Base-by-base conservation (phyloP, 1,140 invertebrate species). In the Harpegnathos saltator region DNA sequence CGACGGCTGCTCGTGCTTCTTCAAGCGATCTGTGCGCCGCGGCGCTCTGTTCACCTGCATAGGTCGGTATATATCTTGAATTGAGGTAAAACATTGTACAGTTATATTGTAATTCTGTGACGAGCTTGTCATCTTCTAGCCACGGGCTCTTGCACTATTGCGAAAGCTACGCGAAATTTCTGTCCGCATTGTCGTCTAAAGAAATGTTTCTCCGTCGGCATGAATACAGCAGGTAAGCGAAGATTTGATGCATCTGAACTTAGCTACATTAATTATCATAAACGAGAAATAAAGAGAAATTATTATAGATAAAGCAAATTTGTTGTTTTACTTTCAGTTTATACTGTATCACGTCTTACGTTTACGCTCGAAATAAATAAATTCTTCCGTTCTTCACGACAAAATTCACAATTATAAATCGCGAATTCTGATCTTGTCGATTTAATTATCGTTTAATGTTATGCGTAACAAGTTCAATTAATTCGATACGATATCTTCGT, bases 1-100 rank as follows among this genome's bases (percentile, higher is more conserved):
- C 91, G 98, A 98, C 89, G 98, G 98, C 7, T 98, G 98, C 92
- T 97, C 97, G 54, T 98, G 98, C 89, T 98, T 98, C 91, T 98
- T 98, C 92, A 98, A 98, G 92, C 94, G 97, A 87, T 97, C 97
- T 75, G 95, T 98, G 17, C 93, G 97, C 61, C 95, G 96, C 77
- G 95, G 95, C 12, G 96, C 96, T 9, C 92, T 95, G 3, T 98
- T 98, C 89, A 95, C 95, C 58, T 98, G 98, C 91, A 98, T 97
- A 85, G 96, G 88, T 88, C 56, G 15, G 69, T 48, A 48, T 56
- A 72, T 24, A 0, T 33, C 26, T 71, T 44, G 26, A 44, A 29
- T 14, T 24, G 14, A 26, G 44, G 1, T 71, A 58, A 24, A 4
- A 48, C 19, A 56, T 44, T 44, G 69, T 48, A 44, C 9, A 19